Conservation (phyloP, 2,113 vertebrate genomes). For the Semicossyphus pulcher region DNA sequence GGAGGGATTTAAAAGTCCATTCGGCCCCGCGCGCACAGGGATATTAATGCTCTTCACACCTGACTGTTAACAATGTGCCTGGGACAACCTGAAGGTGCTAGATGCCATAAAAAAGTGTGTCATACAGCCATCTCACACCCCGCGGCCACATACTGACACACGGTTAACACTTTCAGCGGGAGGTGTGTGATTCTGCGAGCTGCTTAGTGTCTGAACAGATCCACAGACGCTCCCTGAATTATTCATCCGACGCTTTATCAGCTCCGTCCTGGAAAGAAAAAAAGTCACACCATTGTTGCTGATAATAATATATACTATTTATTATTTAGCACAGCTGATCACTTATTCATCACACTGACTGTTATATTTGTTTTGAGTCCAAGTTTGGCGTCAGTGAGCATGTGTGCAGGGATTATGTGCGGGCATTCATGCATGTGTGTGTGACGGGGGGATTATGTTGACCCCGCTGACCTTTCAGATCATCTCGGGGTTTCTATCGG, state of each 20-base stretch:
- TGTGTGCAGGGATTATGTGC: constrained; percentile 48
- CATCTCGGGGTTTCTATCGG: background rate
- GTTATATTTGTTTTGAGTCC: constrained; percentile 43
- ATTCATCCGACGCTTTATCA: constrained; percentile 36
- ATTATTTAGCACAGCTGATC: constrained; percentile 75
- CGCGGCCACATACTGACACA: constrained; percentile 53
- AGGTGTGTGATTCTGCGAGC: constrained; percentile 12
- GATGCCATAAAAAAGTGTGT: constrained; percentile 48
- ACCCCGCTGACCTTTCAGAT: constrained; percentile 36
- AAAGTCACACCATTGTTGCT: constrained; percentile 45
- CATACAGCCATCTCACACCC: constrained; percentile 58
- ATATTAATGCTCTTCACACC: constrained; percentile 14
- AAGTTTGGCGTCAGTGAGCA: constrained; percentile 13
- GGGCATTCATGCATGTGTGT: constrained; percentile 21
- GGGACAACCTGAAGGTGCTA: constrained; percentile 12
- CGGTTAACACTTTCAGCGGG: constrained; percentile 40
- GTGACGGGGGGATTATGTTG: constrained; percentile 13
- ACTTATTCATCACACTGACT: constrained; percentile 70
- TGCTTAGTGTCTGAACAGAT: background rate
- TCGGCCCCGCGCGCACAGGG: background rate
- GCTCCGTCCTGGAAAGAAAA: constrained; percentile 19
- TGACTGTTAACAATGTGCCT: constrained; percentile 16
- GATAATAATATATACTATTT: constrained; percentile 62
- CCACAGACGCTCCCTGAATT: constrained; percentile 22
- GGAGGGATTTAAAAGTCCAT: background rate